Conservation (phyloP, 2,888 invertebrate genomes). For the Cyclophora albipunctata region DNA sequence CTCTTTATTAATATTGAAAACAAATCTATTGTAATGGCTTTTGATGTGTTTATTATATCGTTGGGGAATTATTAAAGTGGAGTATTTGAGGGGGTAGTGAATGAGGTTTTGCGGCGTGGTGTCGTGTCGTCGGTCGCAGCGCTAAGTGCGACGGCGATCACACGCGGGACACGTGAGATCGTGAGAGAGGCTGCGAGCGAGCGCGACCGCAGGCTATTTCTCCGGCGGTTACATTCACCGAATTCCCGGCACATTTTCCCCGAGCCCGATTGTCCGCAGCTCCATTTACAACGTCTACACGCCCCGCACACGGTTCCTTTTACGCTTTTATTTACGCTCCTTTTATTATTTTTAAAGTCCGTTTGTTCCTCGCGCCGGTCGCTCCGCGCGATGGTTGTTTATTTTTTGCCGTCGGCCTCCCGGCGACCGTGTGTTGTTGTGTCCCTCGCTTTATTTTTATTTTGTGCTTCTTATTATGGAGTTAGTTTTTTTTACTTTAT, state of each 20-base stretch:
- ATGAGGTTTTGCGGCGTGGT: slow-evolving; percentile 28
- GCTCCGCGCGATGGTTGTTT: slow-evolving; percentile 69
- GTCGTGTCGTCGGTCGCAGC: slow-evolving; percentile 15
- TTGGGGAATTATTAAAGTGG: slow-evolving; percentile 6
- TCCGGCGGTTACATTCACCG: slow-evolving; percentile 64
- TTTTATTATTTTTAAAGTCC: slow-evolving; percentile 75
- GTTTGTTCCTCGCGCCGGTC: slow-evolving; percentile 69
- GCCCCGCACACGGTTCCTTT: slow-evolving; percentile 69
- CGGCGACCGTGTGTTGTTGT: slow-evolving; percentile 75
- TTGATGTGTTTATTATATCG: slow-evolving; percentile 9
- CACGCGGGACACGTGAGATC: slow-evolving; percentile 27
- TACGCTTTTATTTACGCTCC: slow-evolving; percentile 75
- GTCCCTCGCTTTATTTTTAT: slow-evolving; percentile 73
- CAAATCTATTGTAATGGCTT: not conserved
- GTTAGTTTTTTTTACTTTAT: slow-evolving; percentile 64
- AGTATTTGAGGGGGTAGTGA: slow-evolving; percentile 10
- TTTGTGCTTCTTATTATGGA: slow-evolving; percentile 75
- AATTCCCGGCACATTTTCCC: slow-evolving; percentile 71
- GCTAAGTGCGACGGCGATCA: slow-evolving; percentile 54
- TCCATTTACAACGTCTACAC: slow-evolving; percentile 75
- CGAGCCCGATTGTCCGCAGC: slow-evolving; percentile 70
- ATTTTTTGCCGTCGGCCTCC: slow-evolving; percentile 73
- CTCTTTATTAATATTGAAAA: not conserved
- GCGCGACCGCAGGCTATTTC: slow-evolving; percentile 54
- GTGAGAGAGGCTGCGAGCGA: slow-evolving; percentile 32